Evolutionary conservation across 2,888 invertebrate species (phyloP).

Genomic region (Loripinus fragilis): DNA sequence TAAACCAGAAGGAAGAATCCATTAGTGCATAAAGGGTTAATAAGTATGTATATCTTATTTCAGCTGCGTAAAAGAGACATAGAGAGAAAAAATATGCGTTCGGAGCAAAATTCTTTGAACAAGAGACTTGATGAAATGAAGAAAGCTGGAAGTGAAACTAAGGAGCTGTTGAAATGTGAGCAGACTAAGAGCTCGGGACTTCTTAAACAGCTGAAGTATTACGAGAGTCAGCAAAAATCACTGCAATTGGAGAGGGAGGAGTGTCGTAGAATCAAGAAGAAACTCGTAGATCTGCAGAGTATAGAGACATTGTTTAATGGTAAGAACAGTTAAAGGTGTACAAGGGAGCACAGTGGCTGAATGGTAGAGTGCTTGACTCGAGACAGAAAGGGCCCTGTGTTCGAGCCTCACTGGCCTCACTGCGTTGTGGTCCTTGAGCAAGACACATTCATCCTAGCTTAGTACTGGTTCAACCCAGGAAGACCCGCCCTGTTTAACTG

Average conservation of each 20-base stretch:
- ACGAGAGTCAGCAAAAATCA: conserved; percentile 67
- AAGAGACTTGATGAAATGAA: conserved; percentile 54
- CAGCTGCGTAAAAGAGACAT: conserved; percentile 58
- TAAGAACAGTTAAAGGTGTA: conserved; percentile 28
- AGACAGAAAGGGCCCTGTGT: too few species aligned
- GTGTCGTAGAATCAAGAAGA: conserved; percentile 66
- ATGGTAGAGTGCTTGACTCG: too few species aligned
- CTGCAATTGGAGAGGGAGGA: conserved; percentile 67
- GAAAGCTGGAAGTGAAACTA: conserved; percentile 37
- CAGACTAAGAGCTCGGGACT: conserved; percentile 60
- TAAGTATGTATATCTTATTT: too few species aligned
- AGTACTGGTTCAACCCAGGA: too few species aligned
- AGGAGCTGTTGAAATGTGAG: conserved; percentile 60
- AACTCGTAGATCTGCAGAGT: conserved; percentile 69
- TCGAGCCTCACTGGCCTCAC: too few species aligned
- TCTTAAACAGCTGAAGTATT: conserved; percentile 65
- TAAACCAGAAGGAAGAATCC: too few species aligned
- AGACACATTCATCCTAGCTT: too few species aligned
- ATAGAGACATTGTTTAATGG: conserved; percentile 74
- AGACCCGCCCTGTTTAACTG: too few species aligned
- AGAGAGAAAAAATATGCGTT: conserved; percentile 52
- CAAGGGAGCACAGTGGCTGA: too few species aligned
- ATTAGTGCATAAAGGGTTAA: too few species aligned
- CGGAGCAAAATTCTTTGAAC: conserved; percentile 46
- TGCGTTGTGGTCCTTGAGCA: too few species aligned